Base-by-base conservation (phyloP, 2,113 vertebrate genomes). In the Azemiops feae region DNA sequence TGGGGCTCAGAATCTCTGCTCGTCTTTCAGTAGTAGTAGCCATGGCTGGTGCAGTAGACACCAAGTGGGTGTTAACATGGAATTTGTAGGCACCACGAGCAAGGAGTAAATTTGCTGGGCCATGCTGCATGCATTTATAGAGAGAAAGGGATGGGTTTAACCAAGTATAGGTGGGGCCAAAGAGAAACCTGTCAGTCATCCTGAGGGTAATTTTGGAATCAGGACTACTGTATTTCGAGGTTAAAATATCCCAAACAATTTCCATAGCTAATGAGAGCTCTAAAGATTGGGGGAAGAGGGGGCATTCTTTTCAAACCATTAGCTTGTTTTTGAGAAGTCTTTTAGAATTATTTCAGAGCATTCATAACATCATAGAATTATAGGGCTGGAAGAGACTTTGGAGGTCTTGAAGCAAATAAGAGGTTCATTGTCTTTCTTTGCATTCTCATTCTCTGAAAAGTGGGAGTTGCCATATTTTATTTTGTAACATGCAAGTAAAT, bases 1-100 rank as follows among this genome's bases (percentile, higher is more conserved):
- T 95, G 86, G 94, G 43, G 14, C 97, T 97, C 90, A 95, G 96
- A 89, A 97, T 91, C 94, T 97, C 97, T 87, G 96, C 96, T 96
- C 1, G 43, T 47, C 54, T 60, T 60, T 58, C 43, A 8, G 43
- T 23, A 64, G 57, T 6, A 85, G 43, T n/a, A 55, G 54, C 81
- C 91, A 92, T 92, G n/a, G 10, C 27, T 39, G 58, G 43, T 25
- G 50, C 85, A 58, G 91, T 9, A 58, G 54, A 57, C 95, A 96
- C 96, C 96, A 96, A 95, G 88, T 90, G 93, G 93, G 88, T 14
- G 53, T 50, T 34, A 45, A 25, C 30, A 69, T 50, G 60, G 53
- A 90, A 93, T 60, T 74, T 87, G 58, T 52, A 57, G 58, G 88
- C 91, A 91, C 60, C 58, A 43, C 85, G 9, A 55, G 88, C 25